Conservation (phyloP, 2,113 vertebrate species). For the Vulpes ferrilata region DNA sequence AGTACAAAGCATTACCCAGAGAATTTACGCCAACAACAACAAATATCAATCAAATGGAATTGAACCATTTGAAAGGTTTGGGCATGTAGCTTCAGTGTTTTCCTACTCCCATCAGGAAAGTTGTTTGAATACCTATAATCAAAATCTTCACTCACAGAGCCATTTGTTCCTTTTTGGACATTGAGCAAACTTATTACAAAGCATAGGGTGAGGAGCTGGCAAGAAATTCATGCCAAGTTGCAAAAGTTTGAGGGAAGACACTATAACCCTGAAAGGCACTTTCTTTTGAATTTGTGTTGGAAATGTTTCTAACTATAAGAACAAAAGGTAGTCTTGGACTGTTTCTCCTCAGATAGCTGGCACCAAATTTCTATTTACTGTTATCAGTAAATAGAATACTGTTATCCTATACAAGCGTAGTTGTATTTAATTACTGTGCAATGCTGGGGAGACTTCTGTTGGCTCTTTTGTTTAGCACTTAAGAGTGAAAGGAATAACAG, state of each 20-base stretch:
- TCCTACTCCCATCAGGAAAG: neutral
- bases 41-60: neutral
- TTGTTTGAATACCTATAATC: neutral
- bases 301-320: slow-evolving; percentile 55
- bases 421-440: slow-evolving; percentile 22
- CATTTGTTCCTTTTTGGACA: neutral
- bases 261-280: neutral
- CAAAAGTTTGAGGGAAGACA: neutral
- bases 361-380: slow-evolving; percentile 42
- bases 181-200: slow-evolving; percentile 26
- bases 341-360: slow-evolving; percentile 20
- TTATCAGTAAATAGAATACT: neutral
- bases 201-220: neutral
- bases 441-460: neutral
- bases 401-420: neutral
- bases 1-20: neutral
- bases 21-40: neutral
- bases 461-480: neutral
- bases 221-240: slow-evolving; percentile 46
- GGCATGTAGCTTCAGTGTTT: neutral
- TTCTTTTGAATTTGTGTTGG: slow-evolving; percentile 37
- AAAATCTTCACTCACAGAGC: slow-evolving; percentile 25
- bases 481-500: neutral
- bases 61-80: neutral
- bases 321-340: slow-evolving; percentile 28